Base-by-base conservation (phyloP, 1,140 invertebrate species). In the Matsumurasca onukii region DNA sequence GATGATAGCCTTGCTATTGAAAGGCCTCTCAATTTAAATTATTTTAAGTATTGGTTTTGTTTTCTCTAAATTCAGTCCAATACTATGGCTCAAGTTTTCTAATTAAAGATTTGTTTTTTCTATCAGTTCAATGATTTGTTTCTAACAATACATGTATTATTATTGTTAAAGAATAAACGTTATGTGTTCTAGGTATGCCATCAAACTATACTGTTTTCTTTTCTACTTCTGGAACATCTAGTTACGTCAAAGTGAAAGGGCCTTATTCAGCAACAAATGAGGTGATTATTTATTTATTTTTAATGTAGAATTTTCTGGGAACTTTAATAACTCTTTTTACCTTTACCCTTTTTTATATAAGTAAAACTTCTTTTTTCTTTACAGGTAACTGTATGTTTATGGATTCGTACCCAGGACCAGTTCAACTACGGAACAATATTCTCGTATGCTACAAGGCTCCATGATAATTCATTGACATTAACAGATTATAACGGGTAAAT, bases 351-450 rank as follows among this genome's bases (percentile, higher is more conserved):
- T n/a, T n/a, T n/a, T n/a, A n/a, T n/a, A n/a, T n/a, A n/a, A n/a
- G n/a, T n/a, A n/a, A n/a, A n/a, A n/a, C n/a, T n/a, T n/a, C n/a
- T n/a, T n/a, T n/a, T n/a, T n/a, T n/a, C n/a, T n/a, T n/a, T 77
- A 68, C 63, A 87, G 78, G 78, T 88, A 15, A 85, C 86, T 2
- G 75, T 85, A 22, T 88, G 87, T 71, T 80, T 89, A n/a, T 91
- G 89, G 89, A 81, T 91, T 74, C 81, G 83, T 73, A 85, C 86
- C 3, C 73, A 76, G 27, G 88, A 90, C 74, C 81, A 75, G 15
- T 80, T 82, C 30, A 89, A 90, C 77, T 89, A 90, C 74, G 89
- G 89, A n/a, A 90, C 89, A 12, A 80, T 88, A 1, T 80, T 91
- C 39, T 90, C 88, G 0, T 90, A 90, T 73, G 87, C 88, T 27